Percentiles rank a stretch among this genome's conserved stretches.
Evolutionary conservation across 2,888 invertebrate genomes (phyloP).

Genomic region (Peribatodes rhomboidaria): DNA sequence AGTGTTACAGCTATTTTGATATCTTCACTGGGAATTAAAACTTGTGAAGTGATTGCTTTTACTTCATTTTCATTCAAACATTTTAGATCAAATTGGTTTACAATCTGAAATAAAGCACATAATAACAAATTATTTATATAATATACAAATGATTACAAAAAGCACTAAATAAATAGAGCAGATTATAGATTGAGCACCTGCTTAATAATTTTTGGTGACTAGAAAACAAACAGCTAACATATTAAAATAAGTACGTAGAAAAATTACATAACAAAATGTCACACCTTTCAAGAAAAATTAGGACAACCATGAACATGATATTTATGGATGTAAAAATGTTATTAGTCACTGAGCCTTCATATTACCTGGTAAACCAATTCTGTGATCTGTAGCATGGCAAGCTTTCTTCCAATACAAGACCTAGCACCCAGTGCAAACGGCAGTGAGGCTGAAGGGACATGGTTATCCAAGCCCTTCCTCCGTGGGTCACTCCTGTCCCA

Average conservation of each 20-base stretch:
- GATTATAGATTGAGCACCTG: no score
- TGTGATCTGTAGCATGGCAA: slow-evolving; percentile 92
- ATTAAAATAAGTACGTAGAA: no score
- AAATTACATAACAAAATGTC: no score
- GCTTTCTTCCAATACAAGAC: slow-evolving; percentile 93
- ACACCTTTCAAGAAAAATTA: no score
- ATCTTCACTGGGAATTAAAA: slow-evolving; percentile 85
- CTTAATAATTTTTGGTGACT: no score
- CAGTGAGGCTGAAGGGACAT: slow-evolving; percentile 89
- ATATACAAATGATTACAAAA: no score
- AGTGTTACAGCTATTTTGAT: slow-evolving; percentile 69
- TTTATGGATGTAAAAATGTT: no score
- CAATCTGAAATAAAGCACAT: slow-evolving; percentile 76
- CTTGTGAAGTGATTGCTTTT: slow-evolving; percentile 83
- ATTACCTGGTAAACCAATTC: slow-evolving; percentile 88
- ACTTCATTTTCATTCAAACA: slow-evolving; percentile 78
- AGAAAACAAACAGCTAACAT: no score
- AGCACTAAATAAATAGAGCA: no score
- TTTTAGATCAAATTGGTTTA: slow-evolving; percentile 83
- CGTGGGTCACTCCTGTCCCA: slow-evolving; percentile 89
- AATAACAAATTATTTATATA: background rate
- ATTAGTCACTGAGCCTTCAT: no score
- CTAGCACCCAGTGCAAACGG: slow-evolving; percentile 94
- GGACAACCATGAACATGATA: no score
- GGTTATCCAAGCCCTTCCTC: slow-evolving; percentile 74